These are phyloP conservation scores for Callyntrura guangdongensis DNA, from an alignment of 2,888 invertebrate species.

Conservation along the genomic window DNA sequence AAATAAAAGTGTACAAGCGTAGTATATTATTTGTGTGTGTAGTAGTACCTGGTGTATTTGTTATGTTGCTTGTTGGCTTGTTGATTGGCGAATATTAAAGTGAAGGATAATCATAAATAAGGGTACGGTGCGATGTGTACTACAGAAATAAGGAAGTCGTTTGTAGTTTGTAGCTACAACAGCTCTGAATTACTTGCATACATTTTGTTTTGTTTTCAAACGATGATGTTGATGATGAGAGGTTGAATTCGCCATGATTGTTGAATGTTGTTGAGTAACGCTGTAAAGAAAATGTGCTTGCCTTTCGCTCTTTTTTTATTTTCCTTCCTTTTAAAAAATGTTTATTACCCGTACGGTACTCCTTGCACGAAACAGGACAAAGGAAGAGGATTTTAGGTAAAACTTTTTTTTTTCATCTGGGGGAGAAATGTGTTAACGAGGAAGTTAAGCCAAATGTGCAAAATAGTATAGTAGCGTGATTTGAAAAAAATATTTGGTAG, in stretches of 20 bases:
- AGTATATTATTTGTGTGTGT: no score
- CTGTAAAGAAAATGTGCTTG: no score
- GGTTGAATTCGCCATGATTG: background rate
- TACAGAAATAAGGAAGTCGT: constrained; percentile 62
- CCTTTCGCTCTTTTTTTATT: no score
- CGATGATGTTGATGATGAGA: background rate
- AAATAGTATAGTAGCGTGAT: background rate
- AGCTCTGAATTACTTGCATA: constrained; percentile 48
- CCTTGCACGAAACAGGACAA: background rate
- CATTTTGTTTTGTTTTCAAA: no score
- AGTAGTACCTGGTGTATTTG: no score
- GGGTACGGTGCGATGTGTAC: constrained; percentile 14
- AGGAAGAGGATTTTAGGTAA: no score
- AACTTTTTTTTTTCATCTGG: background rate
- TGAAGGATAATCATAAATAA: no score
- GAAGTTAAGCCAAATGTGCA: background rate
- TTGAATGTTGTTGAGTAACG: no score
- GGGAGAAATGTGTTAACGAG: background rate
- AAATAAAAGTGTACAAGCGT: no score
- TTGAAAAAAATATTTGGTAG: no score
- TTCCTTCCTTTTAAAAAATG: background rate
- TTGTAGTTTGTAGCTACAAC: no score
- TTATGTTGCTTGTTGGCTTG: background rate
- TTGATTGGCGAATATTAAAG: constrained; percentile 19
- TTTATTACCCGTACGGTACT: background rate